These are phyloP conservation scores for Eueremaeus valkanovi DNA, from an alignment of 2,888 invertebrate species.

Conservation along the genomic window DNA sequence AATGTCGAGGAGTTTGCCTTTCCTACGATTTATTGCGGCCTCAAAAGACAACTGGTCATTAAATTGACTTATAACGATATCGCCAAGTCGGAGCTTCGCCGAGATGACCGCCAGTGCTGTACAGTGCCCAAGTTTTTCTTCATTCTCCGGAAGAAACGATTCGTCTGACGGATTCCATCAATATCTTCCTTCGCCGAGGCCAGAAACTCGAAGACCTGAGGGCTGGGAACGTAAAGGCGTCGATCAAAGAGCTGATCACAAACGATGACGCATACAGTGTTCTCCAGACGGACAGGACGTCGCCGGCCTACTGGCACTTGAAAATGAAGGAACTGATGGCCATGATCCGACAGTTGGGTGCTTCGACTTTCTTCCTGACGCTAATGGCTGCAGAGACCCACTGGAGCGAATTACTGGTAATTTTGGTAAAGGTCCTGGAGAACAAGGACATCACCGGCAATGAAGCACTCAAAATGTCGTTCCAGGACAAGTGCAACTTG, in stretches of 20 bases:
- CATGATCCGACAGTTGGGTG: constrained; percentile 47
- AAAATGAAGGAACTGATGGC: constrained; percentile 46
- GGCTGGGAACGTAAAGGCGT: neutral
- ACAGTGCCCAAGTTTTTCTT: neutral
- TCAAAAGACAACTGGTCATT: neutral
- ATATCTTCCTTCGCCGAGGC: neutral
- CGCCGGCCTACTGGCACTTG: constrained; percentile 47
- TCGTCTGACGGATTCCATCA: neutral
- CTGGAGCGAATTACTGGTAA: constrained; percentile 47
- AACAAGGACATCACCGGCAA: neutral
- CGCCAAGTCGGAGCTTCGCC: neutral
- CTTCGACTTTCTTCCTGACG: constrained; percentile 48
- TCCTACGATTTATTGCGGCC: neutral
- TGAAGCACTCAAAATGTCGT: neutral
- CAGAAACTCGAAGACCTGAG: neutral
- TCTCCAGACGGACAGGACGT: constrained; percentile 38
- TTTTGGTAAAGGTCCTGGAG: constrained; percentile 44
- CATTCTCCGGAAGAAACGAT: neutral
- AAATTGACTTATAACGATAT: neutral
- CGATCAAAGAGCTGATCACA: neutral
- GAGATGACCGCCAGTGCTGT: neutral
- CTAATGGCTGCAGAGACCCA: constrained; percentile 48
- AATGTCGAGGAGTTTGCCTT: constrained; percentile 45
- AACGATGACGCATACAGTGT: neutral
- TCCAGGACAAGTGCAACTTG: neutral